Percentiles rank a stretch among this genome's conserved stretches.
phyloP scores from a whole-genome alignment of 2,113 vertebrate genomes.

The Leucopsar rothschildi region DNA sequence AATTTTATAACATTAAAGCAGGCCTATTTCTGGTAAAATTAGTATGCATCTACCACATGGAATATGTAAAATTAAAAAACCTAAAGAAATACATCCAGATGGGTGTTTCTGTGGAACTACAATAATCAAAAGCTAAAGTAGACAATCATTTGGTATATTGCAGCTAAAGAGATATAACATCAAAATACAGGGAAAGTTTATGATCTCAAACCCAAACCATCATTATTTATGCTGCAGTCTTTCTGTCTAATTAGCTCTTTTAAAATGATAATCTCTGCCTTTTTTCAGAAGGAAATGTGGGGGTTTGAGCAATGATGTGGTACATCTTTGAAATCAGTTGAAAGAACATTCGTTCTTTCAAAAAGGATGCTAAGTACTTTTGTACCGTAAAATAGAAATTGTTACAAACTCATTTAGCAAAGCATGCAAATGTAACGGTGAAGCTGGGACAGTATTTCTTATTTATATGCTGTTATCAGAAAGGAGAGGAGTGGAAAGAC shows the following conservation, averaged over 20 bases:
- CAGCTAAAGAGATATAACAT: neutral
- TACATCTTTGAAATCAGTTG: neutral
- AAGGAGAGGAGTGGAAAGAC: neutral
- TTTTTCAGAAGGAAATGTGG: neutral
- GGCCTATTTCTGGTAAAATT: neutral
- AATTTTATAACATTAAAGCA: neutral
- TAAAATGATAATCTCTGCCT: neutral
- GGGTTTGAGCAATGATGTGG: neutral
- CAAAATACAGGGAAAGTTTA: neutral
- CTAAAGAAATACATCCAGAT: neutral
- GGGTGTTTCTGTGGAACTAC: neutral
- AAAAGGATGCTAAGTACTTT: neutral
- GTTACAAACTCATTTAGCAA: neutral
- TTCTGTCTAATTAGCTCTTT: neutral
- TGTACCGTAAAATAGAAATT: neutral
- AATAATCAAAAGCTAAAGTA: neutral
- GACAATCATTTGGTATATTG: neutral
- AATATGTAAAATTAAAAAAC: neutral
- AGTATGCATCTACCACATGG: neutral
- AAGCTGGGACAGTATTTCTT: neutral
- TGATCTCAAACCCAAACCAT: neutral
- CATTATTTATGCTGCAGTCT: neutral
- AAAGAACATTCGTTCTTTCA: neutral
- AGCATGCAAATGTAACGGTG: fast-evolving
- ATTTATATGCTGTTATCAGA: neutral